Evolutionary conservation across 2,113 vertebrate genomes (phyloP).

Genomic region (Gobiocypris rarus): DNA sequence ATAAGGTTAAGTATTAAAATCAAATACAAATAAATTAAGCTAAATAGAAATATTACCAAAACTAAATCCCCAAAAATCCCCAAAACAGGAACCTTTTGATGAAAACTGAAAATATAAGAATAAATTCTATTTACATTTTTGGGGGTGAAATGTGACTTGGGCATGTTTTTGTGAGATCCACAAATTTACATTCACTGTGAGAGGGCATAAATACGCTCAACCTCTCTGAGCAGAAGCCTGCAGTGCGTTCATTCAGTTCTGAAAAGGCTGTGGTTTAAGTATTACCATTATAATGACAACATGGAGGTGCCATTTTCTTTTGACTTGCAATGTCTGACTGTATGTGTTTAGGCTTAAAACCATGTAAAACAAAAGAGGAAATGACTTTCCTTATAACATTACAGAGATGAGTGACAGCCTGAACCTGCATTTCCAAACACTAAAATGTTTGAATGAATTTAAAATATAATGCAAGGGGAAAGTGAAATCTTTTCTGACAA

Average conservation of each 20-base stretch:
- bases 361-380: not conserved
- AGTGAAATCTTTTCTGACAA: not conserved
- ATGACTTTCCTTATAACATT: not conserved
- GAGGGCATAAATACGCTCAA: not conserved
- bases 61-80: not conserved
- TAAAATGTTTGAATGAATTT: not conserved
- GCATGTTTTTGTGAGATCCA: not conserved
- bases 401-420: not conserved
- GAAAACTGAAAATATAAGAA: not conserved
- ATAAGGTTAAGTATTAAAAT: no score
- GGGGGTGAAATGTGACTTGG: not conserved
- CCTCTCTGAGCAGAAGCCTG: conserved; percentile 14
- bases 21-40: not conserved
- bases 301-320: conserved; percentile 20
- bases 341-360: conserved; percentile 11
- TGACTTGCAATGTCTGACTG: conserved; percentile 11
- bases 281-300: conserved; percentile 41
- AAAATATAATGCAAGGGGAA: not conserved
- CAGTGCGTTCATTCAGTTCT: not conserved
- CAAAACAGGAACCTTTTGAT: not conserved
- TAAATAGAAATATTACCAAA: not conserved
- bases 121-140: not conserved
- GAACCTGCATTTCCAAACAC: not conserved
- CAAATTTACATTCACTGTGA: not conserved
- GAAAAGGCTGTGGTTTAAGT: conserved; percentile 23